Evolutionary conservation across 2,888 invertebrate species (phyloP).

Genomic region (Netelia fuscicornis): DNA sequence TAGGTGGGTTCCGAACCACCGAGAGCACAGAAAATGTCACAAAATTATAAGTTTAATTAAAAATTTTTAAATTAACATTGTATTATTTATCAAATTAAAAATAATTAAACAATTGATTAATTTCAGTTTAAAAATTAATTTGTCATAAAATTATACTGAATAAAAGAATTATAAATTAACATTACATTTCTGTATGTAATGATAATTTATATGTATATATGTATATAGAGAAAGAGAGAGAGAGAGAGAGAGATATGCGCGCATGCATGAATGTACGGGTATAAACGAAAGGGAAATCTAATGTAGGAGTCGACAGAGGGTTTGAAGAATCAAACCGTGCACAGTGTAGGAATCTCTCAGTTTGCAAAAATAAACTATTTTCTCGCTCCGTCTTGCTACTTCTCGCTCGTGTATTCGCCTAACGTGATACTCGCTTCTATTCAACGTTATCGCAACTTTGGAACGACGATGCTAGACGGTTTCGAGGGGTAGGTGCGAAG

Average conservation of each 20-base stretch:
- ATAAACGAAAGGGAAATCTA: background rate
- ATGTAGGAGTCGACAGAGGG: slow-evolving; percentile 1
- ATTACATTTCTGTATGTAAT: too few species aligned
- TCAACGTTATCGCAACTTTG: slow-evolving; percentile 15
- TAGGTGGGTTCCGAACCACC: too few species aligned
- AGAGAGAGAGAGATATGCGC: too few species aligned
- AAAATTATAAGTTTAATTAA: too few species aligned
- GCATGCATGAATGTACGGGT: background rate
- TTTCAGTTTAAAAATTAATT: too few species aligned
- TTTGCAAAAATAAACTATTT: background rate
- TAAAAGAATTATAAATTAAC: too few species aligned
- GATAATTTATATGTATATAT: background rate
- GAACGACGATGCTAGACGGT: background rate
- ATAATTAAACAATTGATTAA: too few species aligned
- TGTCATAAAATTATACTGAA: too few species aligned
- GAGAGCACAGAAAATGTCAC: too few species aligned
- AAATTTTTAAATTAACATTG: too few species aligned
- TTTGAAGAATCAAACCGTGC: slow-evolving; percentile 17
- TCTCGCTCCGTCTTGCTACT: background rate
- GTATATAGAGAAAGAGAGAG: background rate
- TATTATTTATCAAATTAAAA: too few species aligned
- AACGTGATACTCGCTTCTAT: background rate
- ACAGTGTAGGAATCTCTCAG: background rate
- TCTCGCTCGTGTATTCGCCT: background rate
- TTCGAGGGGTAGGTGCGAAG: background rate